Percentiles rank a stretch among this genome's conserved stretches.
phyloP scores from a whole-genome alignment of 2,797 vertebrate genomes.

The Muraenolepis orangiensis region DNA sequence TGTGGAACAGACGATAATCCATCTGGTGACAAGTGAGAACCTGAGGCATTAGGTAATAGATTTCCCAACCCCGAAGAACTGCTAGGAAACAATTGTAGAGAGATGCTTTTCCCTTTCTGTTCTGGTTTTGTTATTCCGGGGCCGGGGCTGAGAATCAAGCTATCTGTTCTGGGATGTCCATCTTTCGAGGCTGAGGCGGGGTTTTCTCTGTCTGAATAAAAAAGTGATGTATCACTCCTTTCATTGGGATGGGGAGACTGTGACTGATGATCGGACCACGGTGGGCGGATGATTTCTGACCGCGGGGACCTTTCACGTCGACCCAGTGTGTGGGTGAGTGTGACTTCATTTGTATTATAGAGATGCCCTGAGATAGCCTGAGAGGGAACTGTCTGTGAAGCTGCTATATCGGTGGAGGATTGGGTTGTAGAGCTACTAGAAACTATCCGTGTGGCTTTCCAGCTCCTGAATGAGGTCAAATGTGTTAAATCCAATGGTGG shows the following conservation, averaged over 20 bases:
- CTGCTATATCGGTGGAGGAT: neutral
- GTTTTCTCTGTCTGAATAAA: slow-evolving; percentile 42
- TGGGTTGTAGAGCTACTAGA: slow-evolving; percentile 21
- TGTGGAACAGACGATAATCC: slow-evolving; percentile 37
- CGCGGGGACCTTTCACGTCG: slow-evolving; percentile 15
- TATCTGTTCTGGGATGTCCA: slow-evolving; percentile 33
- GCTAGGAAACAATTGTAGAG: slow-evolving; percentile 39
- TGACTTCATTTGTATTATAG: slow-evolving; percentile 16
- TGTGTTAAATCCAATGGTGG: slow-evolving; percentile 21
- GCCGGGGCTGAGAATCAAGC: slow-evolving; percentile 59
- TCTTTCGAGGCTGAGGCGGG: slow-evolving; percentile 29
- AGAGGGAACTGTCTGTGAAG: slow-evolving; percentile 7
- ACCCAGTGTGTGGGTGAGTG: slow-evolving; percentile 1
- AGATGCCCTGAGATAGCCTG: slow-evolving; percentile 19
- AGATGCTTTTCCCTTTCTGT: slow-evolving; percentile 51
- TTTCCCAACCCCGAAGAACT: slow-evolving; percentile 46
- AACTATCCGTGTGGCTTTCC: slow-evolving; percentile 30
- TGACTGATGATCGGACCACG: slow-evolving; percentile 11
- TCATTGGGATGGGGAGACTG: slow-evolving; percentile 20
- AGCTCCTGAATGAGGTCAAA: slow-evolving; percentile 30
- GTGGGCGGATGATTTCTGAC: slow-evolving; percentile 36
- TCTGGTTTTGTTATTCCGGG: slow-evolving; percentile 49
- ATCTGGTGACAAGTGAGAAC: slow-evolving; percentile 49
- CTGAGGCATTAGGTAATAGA: slow-evolving; percentile 33
- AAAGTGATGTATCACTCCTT: slow-evolving; percentile 38